Conservation (phyloP, 2,888 invertebrate genomes). For the Luffia ferchaultella region DNA sequence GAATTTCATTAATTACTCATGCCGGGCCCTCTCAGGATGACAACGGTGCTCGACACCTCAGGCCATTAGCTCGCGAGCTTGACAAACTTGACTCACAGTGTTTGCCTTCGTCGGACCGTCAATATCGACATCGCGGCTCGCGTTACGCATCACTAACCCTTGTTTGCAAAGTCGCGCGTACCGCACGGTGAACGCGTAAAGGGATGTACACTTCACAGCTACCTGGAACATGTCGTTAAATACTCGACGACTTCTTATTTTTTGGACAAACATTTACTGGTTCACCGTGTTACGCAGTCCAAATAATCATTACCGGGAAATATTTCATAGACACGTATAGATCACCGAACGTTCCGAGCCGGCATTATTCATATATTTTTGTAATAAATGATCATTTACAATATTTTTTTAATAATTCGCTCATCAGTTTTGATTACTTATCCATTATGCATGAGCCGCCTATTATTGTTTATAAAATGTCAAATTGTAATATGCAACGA, state of each 20-base stretch:
- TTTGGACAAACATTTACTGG: slow-evolving; percentile 37
- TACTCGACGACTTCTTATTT: slow-evolving; percentile 48
- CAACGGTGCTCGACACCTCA: background rate
- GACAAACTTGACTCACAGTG: background rate
- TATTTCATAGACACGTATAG: background rate
- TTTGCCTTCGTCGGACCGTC: background rate
- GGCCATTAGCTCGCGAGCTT: background rate
- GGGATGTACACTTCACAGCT: slow-evolving; percentile 53
- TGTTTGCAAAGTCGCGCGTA: slow-evolving; percentile 46
- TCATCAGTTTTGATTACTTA: background rate
- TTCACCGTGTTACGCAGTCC: background rate
- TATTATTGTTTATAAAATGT: slow-evolving; percentile 48
- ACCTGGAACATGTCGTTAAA: slow-evolving; percentile 41
- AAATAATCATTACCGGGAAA: too few relatives aligned
- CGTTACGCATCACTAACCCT: slow-evolving; percentile 63
- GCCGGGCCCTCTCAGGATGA: background rate
- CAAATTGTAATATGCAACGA: slow-evolving; percentile 51
- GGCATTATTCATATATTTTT: background rate
- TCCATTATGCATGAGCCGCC: slow-evolving; percentile 29
- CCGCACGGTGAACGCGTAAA: slow-evolving; percentile 44
- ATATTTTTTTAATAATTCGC: background rate
- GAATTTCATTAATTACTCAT: background rate
- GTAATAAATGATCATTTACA: background rate
- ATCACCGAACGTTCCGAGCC: background rate
- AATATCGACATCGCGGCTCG: slow-evolving; percentile 49